Evolutionary conservation across 1,140 invertebrate genomes (phyloP).

Genomic region (Drosophila azteca): DNA sequence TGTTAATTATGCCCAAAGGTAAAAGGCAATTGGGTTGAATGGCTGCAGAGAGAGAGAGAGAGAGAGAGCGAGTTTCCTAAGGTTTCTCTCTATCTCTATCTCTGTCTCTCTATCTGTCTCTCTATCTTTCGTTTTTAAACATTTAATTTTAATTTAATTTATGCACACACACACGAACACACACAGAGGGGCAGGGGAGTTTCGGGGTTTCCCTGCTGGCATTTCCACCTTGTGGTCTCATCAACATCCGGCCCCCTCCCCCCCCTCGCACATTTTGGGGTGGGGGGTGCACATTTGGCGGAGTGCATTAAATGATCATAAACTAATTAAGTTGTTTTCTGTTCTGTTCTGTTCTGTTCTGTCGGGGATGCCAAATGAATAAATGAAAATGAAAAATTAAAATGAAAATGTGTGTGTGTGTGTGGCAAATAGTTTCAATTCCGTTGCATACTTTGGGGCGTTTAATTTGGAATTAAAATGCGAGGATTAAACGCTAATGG

Average conservation of each 20-base stretch:
- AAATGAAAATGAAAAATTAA: neutral
- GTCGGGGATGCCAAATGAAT: constrained; percentile 9
- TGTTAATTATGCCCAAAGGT: constrained; percentile 62
- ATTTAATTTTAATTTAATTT: constrained; percentile 81
- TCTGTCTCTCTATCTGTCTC: neutral
- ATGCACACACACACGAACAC: constrained; percentile 67
- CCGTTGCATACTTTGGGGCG: constrained; percentile 19
- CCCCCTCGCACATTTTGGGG: neutral
- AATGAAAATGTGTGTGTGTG: constrained; percentile 10
- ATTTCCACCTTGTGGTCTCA: too few relatives aligned
- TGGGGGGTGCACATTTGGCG: constrained; percentile 37
- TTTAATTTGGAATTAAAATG: neutral
- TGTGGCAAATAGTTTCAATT: constrained; percentile 37
- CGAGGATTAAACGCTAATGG: too few relatives aligned
- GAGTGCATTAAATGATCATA: constrained; percentile 77
- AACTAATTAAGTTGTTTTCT: constrained; percentile 71
- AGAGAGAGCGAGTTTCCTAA: neutral
- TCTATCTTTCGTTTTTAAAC: constrained; percentile 59
- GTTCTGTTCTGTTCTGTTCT: neutral
- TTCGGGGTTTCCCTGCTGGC: neutral
- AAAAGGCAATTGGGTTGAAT: constrained; percentile 52
- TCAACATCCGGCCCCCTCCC: neutral
- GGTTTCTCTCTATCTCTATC: neutral
- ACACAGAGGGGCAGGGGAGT: neutral
- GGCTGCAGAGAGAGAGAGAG: neutral